These are phyloP conservation scores for Nasua narica DNA, from an alignment of 2,797 vertebrate species.

Conservation along the genomic window DNA sequence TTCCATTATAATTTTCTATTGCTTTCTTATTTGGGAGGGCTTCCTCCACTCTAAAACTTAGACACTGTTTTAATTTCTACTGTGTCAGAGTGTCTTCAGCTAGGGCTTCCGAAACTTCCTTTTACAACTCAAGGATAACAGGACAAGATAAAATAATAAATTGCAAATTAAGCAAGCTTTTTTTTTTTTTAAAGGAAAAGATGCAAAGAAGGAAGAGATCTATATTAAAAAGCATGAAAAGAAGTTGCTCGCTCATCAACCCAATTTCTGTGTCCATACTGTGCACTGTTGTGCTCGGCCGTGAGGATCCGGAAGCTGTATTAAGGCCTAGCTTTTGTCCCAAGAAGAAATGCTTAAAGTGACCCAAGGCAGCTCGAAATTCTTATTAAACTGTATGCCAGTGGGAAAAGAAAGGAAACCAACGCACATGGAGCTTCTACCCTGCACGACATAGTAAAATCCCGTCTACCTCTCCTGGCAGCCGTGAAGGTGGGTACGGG, in stretches of 20 bases:
- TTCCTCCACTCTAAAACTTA: not conserved
- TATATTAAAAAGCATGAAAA: not conserved
- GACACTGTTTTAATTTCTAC: not conserved
- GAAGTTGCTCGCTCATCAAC: not conserved
- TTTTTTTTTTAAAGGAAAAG: not conserved
- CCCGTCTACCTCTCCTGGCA: not conserved
- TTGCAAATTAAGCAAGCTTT: not conserved
- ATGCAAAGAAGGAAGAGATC: not conserved
- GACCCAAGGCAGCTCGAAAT: not conserved
- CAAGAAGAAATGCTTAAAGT: not conserved
- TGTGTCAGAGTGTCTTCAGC: not conserved
- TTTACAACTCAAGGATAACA: not conserved
- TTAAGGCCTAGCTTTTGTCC: not conserved
- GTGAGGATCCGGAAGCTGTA: not conserved
- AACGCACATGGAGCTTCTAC: not conserved
- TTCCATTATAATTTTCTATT: not conserved
- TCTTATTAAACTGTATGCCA: not conserved
- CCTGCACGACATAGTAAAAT: not conserved
- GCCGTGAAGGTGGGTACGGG: no score
- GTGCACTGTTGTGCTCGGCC: not conserved
- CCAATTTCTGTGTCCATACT: not conserved
- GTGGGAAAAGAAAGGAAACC: not conserved
- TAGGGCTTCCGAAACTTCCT: not conserved
- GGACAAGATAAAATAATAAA: not conserved
- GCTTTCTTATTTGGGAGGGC: not conserved